These are phyloP conservation scores for Proisotoma minuta DNA, from an alignment of 2,888 invertebrate species.

Conservation along the genomic window DNA sequence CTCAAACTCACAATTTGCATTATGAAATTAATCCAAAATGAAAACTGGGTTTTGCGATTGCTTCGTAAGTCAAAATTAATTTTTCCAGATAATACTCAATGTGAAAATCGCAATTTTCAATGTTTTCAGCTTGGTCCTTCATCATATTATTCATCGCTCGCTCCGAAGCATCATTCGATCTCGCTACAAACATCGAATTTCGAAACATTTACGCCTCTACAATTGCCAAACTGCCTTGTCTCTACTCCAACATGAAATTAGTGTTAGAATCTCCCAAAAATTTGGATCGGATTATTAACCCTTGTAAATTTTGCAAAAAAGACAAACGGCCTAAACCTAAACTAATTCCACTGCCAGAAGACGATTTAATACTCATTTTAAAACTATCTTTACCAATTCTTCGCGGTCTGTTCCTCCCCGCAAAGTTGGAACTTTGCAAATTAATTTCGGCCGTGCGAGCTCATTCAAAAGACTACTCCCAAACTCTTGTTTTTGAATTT, in stretches of 20 bases:
- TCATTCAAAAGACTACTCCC: not conserved
- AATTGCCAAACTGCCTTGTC: not conserved
- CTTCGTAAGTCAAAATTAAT: conserved; percentile 1
- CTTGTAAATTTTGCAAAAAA: no score
- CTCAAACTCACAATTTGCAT: not conserved
- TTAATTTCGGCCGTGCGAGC: not conserved
- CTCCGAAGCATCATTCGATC: not conserved
- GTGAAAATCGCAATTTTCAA: not conserved
- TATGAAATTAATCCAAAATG: conserved; percentile 8
- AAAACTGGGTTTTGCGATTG: conserved; percentile 18
- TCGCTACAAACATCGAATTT: not conserved
- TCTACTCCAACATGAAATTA: not conserved
- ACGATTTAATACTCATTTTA: not conserved
- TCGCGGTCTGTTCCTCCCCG: not conserved
- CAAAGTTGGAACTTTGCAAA: not conserved
- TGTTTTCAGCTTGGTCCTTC: not conserved
- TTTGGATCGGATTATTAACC: no score
- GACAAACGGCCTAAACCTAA: no score
- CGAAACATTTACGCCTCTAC: not conserved
- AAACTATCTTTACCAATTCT: not conserved
- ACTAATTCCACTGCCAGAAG: not conserved
- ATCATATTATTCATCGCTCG: not conserved
- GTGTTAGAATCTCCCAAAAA: not conserved
- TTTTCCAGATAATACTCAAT: no score
- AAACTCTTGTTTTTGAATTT: not conserved